Conservation (phyloP, 2,797 vertebrate species). For the Molossus alvarezi region DNA sequence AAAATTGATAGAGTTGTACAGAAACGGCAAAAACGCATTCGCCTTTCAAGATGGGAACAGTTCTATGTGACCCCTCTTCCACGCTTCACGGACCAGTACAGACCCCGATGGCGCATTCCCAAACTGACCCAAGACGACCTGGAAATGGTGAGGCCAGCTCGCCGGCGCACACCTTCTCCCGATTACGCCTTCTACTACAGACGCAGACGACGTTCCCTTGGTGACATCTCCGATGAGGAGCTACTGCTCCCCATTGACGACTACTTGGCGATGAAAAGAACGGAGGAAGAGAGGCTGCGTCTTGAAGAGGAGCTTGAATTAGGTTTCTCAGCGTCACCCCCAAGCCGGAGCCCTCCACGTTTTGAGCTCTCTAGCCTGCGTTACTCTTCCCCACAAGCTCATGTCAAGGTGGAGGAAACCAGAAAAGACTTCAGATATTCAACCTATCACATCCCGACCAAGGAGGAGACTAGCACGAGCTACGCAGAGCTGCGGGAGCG, state of each 20-base stretch:
- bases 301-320: conserved; percentile 97
- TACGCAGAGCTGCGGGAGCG: conserved; percentile 96
- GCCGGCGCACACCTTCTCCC: conserved; percentile 94
- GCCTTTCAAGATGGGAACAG: conserved; percentile 99
- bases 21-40: conserved; percentile 98
- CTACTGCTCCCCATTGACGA: conserved; percentile 96
- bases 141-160: conserved; percentile 98
- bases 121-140: conserved; percentile 97
- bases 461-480: conserved; percentile 95
- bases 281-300: conserved; percentile 97
- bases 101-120: conserved; percentile 96
- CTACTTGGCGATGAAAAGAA: conserved; percentile 98
- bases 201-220: conserved; percentile 96
- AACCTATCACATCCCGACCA: conserved; percentile 96
- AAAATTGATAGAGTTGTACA: conserved; percentile 96
- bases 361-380: conserved; percentile 97
- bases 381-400: conserved; percentile 92
- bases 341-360: conserved; percentile 96
- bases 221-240: conserved; percentile 98
- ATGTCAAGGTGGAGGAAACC: conserved; percentile 90
- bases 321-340: conserved; percentile 98
- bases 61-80: conserved; percentile 98
- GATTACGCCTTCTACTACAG: conserved; percentile 95
- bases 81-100: conserved; percentile 98
- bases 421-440: conserved; percentile 94